A percentile compares a stretch with the other conserved stretches of the same genome.
Evolutionary conservation across 1,140 invertebrate genomes (phyloP).

Genomic region (Aphaenogaster rudis): DNA sequence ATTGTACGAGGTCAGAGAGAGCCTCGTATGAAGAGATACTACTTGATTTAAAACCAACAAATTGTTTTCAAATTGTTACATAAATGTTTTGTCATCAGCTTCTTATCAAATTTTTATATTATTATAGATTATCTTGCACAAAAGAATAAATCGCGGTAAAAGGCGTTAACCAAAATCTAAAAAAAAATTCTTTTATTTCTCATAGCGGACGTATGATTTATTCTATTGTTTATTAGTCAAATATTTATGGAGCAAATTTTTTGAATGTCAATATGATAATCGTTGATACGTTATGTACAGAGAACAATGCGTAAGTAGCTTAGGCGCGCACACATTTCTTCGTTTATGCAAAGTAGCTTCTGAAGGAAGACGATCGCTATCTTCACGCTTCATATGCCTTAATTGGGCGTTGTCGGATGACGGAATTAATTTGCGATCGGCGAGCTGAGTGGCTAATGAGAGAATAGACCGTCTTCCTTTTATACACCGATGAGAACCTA

Average conservation of each 20-base stretch:
- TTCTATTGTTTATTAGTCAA: not conserved
- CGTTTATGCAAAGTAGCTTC: conserved; percentile 36
- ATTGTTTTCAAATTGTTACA: not conserved
- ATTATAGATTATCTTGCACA: not conserved
- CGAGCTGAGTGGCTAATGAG: conserved; percentile 71
- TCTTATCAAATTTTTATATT: not conserved
- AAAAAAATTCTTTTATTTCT: not conserved
- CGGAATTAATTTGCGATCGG: conserved; percentile 82
- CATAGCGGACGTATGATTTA: not conserved
- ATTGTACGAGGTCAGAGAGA: conserved; percentile 9
- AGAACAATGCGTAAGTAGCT: conserved; percentile 33
- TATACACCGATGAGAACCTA: conserved; percentile 31
- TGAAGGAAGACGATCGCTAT: conserved; percentile 76
- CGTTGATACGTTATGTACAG: conserved; percentile 46
- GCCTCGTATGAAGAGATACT: not conserved
- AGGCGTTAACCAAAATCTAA: not conserved
- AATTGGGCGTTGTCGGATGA: conserved; percentile 81
- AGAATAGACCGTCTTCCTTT: conserved; percentile 47
- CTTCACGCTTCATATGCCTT: conserved; percentile 81
- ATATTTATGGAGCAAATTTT: not conserved
- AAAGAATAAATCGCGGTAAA: not conserved
- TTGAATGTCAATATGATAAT: conserved; percentile 16
- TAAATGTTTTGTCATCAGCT: not conserved
- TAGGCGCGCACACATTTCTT: conserved; percentile 29
- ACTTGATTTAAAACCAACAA: not conserved